These are phyloP conservation scores for Cynodonichthys magdalenae DNA, from an alignment of 2,797 vertebrate genomes.

Conservation along the genomic window DNA sequence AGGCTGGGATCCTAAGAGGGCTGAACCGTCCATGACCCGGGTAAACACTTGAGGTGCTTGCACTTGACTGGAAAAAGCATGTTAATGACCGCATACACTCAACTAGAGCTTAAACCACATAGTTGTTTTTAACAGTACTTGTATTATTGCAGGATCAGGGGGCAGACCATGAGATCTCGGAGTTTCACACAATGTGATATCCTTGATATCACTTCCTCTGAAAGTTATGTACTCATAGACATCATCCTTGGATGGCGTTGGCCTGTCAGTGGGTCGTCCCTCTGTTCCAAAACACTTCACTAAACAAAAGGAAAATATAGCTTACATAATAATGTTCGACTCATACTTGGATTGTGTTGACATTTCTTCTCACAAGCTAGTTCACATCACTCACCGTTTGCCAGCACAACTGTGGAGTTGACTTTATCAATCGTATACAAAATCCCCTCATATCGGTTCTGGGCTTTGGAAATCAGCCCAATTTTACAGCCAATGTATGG, in stretches of 20 bases:
- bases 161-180: slow-evolving; percentile 89
- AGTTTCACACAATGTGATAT: slow-evolving; percentile 92
- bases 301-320: slow-evolving; percentile 52
- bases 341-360: not conserved
- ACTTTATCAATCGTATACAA: slow-evolving; percentile 94
- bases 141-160: slow-evolving; percentile 94
- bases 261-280: slow-evolving; percentile 91
- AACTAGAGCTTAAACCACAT: not conserved
- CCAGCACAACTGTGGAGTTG: slow-evolving; percentile 89
- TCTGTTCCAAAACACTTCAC: slow-evolving; percentile 97
- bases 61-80: slow-evolving; percentile 54
- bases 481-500: slow-evolving; percentile 91
- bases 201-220: slow-evolving; percentile 95
- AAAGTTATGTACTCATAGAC: slow-evolving; percentile 98
- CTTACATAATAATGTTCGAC: not conserved
- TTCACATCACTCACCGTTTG: slow-evolving; percentile 82
- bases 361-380: too few relatives aligned
- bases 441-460: slow-evolving; percentile 96
- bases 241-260: slow-evolving; percentile 90
- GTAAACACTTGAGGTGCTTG: slow-evolving; percentile 77
- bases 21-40: slow-evolving; percentile 87
- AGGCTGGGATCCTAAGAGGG: slow-evolving; percentile 87
- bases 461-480: slow-evolving; percentile 91
- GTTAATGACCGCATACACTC: not conserved
- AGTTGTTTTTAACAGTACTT: slow-evolving; percentile 81